Evolutionary conservation across 1,140 invertebrate species (phyloP).

Genomic region (Agrilus planipennis): DNA sequence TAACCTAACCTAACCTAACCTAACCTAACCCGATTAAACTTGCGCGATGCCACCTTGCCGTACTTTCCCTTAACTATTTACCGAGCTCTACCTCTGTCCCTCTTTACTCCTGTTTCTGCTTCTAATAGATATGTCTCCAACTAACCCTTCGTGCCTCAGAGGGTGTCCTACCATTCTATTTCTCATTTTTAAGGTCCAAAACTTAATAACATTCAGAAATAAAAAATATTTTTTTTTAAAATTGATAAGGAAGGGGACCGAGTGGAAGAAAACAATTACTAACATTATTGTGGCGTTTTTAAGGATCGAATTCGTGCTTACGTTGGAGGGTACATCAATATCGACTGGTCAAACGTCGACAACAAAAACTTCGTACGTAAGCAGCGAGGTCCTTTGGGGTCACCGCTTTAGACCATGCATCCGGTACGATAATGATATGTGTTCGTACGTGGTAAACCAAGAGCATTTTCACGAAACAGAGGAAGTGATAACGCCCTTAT

Average conservation of each 20-base stretch:
- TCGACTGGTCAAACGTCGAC: constrained; percentile 63
- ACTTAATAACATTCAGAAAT: too few species aligned
- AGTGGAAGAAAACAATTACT: too few species aligned
- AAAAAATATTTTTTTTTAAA: constrained; percentile 1
- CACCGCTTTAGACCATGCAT: constrained; percentile 52
- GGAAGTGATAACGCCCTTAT: constrained; percentile 83
- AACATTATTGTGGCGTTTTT: too few species aligned
- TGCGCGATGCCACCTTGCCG: too few species aligned
- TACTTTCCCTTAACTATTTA: too few species aligned
- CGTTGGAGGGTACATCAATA: constrained; percentile 69
- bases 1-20: too few species aligned
- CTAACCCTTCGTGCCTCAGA: not conserved
- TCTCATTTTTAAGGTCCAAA: too few species aligned
- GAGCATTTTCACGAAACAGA: constrained; percentile 85
- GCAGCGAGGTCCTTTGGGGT: constrained; percentile 77
- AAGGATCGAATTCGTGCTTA: constrained; percentile 78
- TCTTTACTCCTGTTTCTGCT: not conserved
- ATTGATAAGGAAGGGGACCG: too few species aligned
- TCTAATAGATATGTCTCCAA: not conserved
- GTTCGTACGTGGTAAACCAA: constrained; percentile 22
- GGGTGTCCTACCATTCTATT: too few species aligned
- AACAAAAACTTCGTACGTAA: constrained; percentile 66
- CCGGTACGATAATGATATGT: constrained; percentile 12
- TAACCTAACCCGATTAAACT: too few species aligned
- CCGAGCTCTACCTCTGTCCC: too few species aligned